Base-by-base conservation (phyloP, 92 coral and sea anemone species). In the Umimayanthus kanabou region DNA sequence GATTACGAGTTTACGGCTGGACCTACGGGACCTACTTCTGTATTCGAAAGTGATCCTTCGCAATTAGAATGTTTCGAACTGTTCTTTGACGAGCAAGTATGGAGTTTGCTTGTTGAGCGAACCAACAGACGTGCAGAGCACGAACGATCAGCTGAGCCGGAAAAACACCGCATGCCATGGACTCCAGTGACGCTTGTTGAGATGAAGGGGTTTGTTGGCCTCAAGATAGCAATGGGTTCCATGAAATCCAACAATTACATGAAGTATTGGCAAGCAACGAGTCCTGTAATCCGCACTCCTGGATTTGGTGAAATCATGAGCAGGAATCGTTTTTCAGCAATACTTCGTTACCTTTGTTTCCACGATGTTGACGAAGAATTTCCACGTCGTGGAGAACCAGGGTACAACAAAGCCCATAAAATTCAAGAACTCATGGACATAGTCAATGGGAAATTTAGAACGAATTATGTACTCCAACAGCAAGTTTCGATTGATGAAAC, bases 381-480 rank as follows among this genome's bases (percentile, higher is more conserved):
- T 6, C 81, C 65, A 16, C 18, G 64, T 20, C 81, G 20, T 77
- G 65, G 58, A 77, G 81, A 77, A 45, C 57, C 81, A 22, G 81
- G 81, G 30, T 43, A 77, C 81, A 45, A 77, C 26, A 77, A 77
- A 45, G 58, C 58, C 81, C 61, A 77, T 20, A 77, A 23, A 77
- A 42, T 77, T 22, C 61, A 77, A 20, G 81, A 77, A 77, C 58
- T 42, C 30, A 23, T 45, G 81, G 64, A 45, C 64, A 47, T 40
- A 9, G 47, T 77, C 0, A 77, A 77, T n/a, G 81, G 47, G 29
- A 78, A 78, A 49, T 78, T 78, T 29, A n/a, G 20, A 49, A 78
- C 65, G 5, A 20, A n/a, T 26, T 78, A 25, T 78, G 8, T 9
- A 26, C 39, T 78, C 49, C 40, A 77, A 42, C 81, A 43, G 5